Conservation (phyloP, 2,797 vertebrate species). For the Podarcis lilfordi region DNA sequence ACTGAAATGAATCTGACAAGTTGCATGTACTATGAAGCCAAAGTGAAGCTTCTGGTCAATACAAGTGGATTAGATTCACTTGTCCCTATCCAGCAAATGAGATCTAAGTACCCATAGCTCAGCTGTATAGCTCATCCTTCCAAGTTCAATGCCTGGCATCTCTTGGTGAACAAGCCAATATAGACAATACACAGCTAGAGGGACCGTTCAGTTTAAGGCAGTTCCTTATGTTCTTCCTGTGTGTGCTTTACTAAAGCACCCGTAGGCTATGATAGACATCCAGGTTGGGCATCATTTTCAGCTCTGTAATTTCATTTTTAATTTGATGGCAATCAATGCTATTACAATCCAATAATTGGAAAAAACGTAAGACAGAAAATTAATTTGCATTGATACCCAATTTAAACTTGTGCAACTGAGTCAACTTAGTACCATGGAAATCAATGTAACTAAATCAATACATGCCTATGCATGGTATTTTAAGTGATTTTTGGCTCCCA, state of each 20-base stretch:
- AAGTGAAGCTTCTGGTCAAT: background rate
- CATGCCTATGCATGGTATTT: background rate
- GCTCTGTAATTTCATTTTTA: background rate
- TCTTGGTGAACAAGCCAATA: background rate
- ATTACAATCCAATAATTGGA: background rate
- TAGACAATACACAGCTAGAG: background rate
- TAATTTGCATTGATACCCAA: background rate
- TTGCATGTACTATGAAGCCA: background rate
- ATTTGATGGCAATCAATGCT: background rate
- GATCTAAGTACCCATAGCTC: background rate
- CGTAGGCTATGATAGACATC: background rate
- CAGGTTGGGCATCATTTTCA: background rate
- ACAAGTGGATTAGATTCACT: background rate
- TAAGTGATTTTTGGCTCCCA: background rate
- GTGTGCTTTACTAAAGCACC: background rate
- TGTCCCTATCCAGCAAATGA: background rate
- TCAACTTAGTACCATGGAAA: background rate
- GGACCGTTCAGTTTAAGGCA: background rate
- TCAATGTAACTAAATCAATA: background rate
- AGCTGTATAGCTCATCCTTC: background rate
- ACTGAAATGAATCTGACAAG: background rate
- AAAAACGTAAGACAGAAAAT: background rate
- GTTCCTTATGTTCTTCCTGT: background rate
- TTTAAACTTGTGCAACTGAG: fast-evolving
- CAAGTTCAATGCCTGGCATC: background rate